phyloP scores from a whole-genome alignment of 1,140 invertebrate species.

The Drosophila orena region DNA sequence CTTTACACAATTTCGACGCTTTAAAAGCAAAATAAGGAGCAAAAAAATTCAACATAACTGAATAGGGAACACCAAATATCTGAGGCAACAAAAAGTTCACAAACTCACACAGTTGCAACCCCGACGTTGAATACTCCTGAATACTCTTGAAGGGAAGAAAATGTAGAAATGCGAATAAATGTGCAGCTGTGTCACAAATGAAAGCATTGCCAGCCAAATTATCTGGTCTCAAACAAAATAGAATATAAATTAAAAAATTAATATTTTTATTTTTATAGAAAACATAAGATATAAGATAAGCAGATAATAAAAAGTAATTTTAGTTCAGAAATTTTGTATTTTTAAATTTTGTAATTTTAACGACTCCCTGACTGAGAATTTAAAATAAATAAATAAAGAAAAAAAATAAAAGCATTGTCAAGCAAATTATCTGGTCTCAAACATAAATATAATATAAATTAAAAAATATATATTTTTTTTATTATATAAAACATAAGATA shows the following conservation, averaged over 20 bases:
- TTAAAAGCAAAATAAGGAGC: constrained; percentile 38
- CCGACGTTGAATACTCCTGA: constrained; percentile 8
- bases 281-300: neutral
- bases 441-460: too few relatives aligned
- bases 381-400: too few relatives aligned
- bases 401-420: neutral
- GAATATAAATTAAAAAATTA: too few relatives aligned
- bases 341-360: neutral
- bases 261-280: neutral
- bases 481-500: neutral
- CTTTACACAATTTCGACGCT: constrained; percentile 64
- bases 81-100: neutral
- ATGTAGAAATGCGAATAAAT: neutral
- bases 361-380: neutral
- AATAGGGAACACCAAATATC: constrained; percentile 27
- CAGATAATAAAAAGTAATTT: neutral
- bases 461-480: too few relatives aligned
- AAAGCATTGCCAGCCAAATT: too few relatives aligned
- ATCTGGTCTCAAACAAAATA: too few relatives aligned
- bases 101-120: constrained; percentile 3
- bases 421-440: too few relatives aligned
- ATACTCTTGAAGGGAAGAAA: constrained; percentile 12
- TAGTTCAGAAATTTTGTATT: neutral
- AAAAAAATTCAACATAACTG: constrained; percentile 4
- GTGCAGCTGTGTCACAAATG: neutral